Conservation (phyloP, 2,888 invertebrate species). For the Neuroscelio doddi region DNA sequence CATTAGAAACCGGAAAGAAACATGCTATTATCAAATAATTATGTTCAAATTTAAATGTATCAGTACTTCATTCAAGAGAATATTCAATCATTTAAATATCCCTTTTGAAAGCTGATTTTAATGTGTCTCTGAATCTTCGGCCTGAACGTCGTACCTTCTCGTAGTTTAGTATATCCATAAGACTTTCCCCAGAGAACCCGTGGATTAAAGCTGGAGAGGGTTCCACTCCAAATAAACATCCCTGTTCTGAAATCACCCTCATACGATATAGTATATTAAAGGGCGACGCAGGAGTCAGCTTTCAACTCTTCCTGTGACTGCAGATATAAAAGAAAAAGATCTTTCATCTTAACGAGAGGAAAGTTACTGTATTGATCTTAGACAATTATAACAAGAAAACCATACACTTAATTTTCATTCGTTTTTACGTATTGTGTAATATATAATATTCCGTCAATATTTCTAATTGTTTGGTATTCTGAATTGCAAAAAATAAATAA, state of each 20-base stretch:
- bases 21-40: too few relatives aligned
- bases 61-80: too few relatives aligned
- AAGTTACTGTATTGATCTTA: constrained; percentile 32
- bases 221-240: constrained; percentile 70
- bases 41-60: too few relatives aligned
- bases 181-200: constrained; percentile 62
- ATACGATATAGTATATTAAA: constrained; percentile 21
- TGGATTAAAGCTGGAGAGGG: constrained; percentile 67
- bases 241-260: constrained; percentile 56
- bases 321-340: constrained; percentile 27
- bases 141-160: constrained; percentile 52
- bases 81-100: background rate
- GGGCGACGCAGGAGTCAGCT: constrained; percentile 31
- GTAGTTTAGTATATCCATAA: constrained; percentile 59
- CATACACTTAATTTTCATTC: too few relatives aligned
- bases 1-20: too few relatives aligned
- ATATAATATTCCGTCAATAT: too few relatives aligned
- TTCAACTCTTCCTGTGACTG: constrained; percentile 28
- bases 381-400: too few relatives aligned
- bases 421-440: too few relatives aligned
- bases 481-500: too few relatives aligned
- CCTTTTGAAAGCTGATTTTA: constrained; percentile 25
- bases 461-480: too few relatives aligned
- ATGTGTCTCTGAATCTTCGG: constrained; percentile 14
- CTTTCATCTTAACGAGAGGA: constrained; percentile 8